These are phyloP conservation scores for Sapayoa aenigma DNA, from an alignment of 2,113 vertebrate genomes.

Conservation along the genomic window DNA sequence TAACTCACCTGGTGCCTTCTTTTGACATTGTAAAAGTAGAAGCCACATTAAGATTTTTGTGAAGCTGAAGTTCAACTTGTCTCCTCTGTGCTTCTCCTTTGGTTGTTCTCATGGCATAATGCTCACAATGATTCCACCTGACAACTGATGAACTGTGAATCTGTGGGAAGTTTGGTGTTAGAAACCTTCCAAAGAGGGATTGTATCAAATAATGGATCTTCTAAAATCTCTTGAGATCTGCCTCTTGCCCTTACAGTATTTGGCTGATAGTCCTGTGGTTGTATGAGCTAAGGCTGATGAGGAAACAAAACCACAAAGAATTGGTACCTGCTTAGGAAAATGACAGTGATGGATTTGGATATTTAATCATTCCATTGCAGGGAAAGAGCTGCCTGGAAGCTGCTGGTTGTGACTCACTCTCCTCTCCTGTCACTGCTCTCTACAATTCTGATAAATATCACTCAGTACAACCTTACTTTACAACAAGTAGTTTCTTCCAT, in stretches of 20 bases:
- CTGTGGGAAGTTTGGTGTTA: neutral
- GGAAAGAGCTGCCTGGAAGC: conserved; percentile 1
- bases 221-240: neutral
- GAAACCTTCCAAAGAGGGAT: neutral
- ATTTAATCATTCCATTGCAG: neutral
- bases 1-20: neutral
- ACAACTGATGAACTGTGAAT: neutral
- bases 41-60: neutral
- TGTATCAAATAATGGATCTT: neutral
- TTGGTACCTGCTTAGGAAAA: neutral
- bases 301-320: neutral
- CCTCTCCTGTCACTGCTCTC: neutral
- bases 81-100: neutral
- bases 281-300: neutral
- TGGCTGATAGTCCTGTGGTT: neutral
- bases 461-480: neutral
- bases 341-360: neutral
- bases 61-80: neutral
- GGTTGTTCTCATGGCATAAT: neutral
- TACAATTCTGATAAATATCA: neutral
- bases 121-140: neutral
- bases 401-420: neutral
- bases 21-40: neutral
- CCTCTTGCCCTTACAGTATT: neutral
- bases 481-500: neutral